Evolutionary conservation across 2,888 invertebrate species (phyloP).

Genomic region (Drosophila meridionalis): DNA sequence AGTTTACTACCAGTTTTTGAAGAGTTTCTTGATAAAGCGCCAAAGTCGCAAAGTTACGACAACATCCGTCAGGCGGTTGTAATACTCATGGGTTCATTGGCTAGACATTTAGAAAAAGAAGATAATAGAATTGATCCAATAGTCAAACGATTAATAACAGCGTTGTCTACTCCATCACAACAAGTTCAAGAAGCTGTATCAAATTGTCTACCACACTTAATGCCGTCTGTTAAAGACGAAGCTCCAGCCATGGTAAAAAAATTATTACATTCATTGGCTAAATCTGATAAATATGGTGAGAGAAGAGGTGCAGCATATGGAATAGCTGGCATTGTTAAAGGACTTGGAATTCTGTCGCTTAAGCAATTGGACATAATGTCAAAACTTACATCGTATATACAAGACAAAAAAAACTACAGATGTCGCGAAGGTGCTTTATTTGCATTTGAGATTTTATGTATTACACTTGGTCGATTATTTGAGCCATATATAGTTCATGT

Average conservation of each 20-base stretch:
- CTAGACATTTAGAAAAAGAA: constrained; percentile 96
- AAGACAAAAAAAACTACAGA: constrained; percentile 98
- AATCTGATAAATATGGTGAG: constrained; percentile 95
- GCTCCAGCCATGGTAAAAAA: constrained; percentile 95
- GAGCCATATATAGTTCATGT: constrained; percentile 99
- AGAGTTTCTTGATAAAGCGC: constrained; percentile 96
- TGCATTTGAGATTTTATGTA: constrained; percentile 98
- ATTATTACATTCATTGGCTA: constrained; percentile 93
- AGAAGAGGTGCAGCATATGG: constrained; percentile 98
- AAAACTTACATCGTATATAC: constrained; percentile 95
- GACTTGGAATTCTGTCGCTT: constrained; percentile 96
- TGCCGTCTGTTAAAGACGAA: constrained; percentile 96
- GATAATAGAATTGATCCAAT: constrained; percentile 97
- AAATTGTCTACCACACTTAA: constrained; percentile 96
- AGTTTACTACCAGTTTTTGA: constrained; percentile 96
- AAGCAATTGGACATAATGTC: constrained; percentile 98
- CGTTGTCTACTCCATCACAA: constrained; percentile 98
- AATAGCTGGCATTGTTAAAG: constrained; percentile 97
- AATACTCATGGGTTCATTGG: constrained; percentile 98
- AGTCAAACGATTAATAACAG: constrained; percentile 94
- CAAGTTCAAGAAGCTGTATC: constrained; percentile 99
- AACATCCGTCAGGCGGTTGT: constrained; percentile 98
- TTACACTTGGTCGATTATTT: constrained; percentile 95
- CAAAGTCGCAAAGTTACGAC: constrained; percentile 95
- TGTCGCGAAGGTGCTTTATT: constrained; percentile 98